Conservation (phyloP, 2,113 vertebrate species). For the Seriola rivoliana region DNA sequence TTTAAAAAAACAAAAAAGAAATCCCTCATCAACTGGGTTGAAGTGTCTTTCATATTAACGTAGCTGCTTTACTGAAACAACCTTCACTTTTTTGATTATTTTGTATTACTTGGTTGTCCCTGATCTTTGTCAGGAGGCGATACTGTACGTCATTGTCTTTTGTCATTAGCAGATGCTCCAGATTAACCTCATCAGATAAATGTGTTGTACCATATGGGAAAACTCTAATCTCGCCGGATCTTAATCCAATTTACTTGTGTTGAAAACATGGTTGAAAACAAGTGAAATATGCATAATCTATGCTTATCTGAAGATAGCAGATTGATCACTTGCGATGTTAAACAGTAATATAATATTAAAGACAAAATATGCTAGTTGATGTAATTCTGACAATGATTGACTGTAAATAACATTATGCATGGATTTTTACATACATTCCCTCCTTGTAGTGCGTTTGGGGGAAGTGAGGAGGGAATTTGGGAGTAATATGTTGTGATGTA, state of each 20-base stretch:
- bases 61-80: neutral
- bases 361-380: neutral
- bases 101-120: slow-evolving; percentile 7
- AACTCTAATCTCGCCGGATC: slow-evolving; percentile 55
- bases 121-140: slow-evolving; percentile 34
- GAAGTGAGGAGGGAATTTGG: neutral
- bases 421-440: neutral
- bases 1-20: no score
- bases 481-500: neutral
- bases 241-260: slow-evolving; percentile 58
- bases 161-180: slow-evolving; percentile 56
- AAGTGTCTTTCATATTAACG: neutral
- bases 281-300: slow-evolving; percentile 25
- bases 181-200: slow-evolving; percentile 54
- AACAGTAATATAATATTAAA: slow-evolving; percentile 14
- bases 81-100: slow-evolving; percentile 12
- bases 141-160: slow-evolving; percentile 48
- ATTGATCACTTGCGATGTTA: slow-evolving; percentile 30
- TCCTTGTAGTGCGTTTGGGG: no score
- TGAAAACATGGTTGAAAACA: slow-evolving; percentile 32
- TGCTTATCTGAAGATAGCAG: slow-evolving; percentile 27
- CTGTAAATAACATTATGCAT: neutral
- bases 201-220: slow-evolving; percentile 14
- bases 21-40: neutral
- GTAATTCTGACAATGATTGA: neutral